Conservation (phyloP, 1,140 invertebrate species). For the Lucilia cuprina region DNA sequence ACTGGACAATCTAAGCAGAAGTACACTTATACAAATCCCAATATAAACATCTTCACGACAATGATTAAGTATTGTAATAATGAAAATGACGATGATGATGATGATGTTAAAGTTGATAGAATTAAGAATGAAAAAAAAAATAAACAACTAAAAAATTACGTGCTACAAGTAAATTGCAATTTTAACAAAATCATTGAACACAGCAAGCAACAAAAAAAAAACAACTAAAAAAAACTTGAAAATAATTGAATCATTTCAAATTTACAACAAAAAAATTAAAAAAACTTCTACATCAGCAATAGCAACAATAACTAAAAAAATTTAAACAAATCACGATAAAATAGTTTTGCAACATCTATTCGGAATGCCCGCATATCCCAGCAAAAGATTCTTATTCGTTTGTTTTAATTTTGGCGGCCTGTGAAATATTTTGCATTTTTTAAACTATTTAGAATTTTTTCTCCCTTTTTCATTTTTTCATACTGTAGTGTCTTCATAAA, state of each 20-base stretch:
- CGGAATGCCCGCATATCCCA: too few relatives aligned
- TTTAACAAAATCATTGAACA: background rate
- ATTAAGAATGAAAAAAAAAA: background rate
- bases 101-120: background rate
- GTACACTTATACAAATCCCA: too few relatives aligned
- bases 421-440: too few relatives aligned
- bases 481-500: too few relatives aligned
- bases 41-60: too few relatives aligned
- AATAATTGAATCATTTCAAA: conserved; percentile 16
- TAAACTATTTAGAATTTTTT: too few relatives aligned
- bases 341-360: background rate
- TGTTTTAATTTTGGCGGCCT: too few relatives aligned
- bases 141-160: background rate
- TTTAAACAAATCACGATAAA: background rate
- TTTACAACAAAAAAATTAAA: background rate
- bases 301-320: background rate
- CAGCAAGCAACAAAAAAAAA: background rate
- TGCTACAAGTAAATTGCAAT: conserved; percentile 2
- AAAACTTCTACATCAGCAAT: background rate
- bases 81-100: background rate
- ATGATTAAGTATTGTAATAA: background rate
- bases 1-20: too few relatives aligned
- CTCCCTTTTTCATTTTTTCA: too few relatives aligned
- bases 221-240: background rate
- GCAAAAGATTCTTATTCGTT: too few relatives aligned